Conservation (phyloP, 64 coral and sea anemone species). For the Montipora cactus region DNA sequence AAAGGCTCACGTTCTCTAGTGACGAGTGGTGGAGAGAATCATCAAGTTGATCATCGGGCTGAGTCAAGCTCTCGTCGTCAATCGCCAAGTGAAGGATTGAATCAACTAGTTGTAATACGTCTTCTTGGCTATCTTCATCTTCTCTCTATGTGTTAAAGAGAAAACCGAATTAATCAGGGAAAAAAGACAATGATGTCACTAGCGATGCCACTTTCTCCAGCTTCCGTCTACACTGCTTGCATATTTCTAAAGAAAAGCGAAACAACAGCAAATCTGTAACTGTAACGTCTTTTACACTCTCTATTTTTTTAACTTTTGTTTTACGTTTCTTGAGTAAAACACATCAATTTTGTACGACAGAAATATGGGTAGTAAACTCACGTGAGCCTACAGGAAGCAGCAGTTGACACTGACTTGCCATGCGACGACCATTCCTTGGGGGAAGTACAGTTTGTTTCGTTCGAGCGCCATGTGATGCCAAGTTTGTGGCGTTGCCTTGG, state of each 20-base stretch:
- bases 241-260: conserved; percentile 1
- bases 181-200: background rate
- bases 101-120: background rate
- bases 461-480: no score
- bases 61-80: conserved; percentile 34
- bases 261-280: background rate
- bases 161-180: no score
- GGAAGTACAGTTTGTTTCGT: no score
- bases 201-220: background rate
- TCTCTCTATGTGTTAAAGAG: no score
- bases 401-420: conserved; percentile 10
- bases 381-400: conserved; percentile 56
- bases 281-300: background rate
- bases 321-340: background rate
- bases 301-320: no score
- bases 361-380: conserved; percentile 14
- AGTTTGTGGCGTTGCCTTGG: no score
- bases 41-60: background rate
- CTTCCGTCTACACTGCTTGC: conserved; percentile 2
- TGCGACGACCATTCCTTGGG: conserved; percentile 5
- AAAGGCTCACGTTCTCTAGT: background rate
- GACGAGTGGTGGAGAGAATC: background rate
- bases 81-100: background rate
- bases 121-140: background rate
- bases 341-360: background rate